Base-by-base conservation (phyloP, 2,113 vertebrate species). In the Thymallus thymallus region DNA sequence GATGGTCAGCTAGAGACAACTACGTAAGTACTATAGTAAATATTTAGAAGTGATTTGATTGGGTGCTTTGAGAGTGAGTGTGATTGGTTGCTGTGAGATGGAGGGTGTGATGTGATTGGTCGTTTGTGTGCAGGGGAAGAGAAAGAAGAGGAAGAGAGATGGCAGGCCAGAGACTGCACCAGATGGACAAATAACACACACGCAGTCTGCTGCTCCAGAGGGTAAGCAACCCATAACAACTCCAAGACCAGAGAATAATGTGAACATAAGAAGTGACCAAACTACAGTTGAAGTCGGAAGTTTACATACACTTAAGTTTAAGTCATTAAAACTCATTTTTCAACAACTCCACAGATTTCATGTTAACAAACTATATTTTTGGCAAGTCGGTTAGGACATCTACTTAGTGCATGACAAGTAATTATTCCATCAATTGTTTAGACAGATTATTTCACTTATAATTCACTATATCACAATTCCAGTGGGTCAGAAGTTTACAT, bases 1-100 rank as follows among this genome's bases (percentile, higher is more conserved):
- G 96, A 30, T 99, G 97, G 97, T 98, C 97, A 0, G 97, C 97
- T 0, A 87, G 97, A 78, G 97, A 99, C 88, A 98, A 99, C 91
- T 99, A 99, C 0, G 97, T 99, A 77, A 92, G 96, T 90, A 45
- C 61, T 12, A 56, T 10, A 46, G 13, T 51, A 4, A 51, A 16
- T 5, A 51, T 51, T 51, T 51, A 18, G 3, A 18, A 51, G 14
- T 12, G 67, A 46, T 24, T 22, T 3, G 35, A 16, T 51, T 46
- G 67, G 7, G 24, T 18, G 3, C 20, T 41, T 45, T 70, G 20
- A 23, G n/a, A 26, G 26, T 26, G 26, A 26, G 26, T 26, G 26
- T 1, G 32, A 6, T 45, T 41, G 65, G 7, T 45, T 14, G 6
- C 18, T 35, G 4, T 69, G n/a, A 26, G 23, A 10, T 23, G 20